Evolutionary conservation across 2,113 vertebrate species (phyloP), one percentile per base, ranked within the genome.

Genomic region (Thryonomys swinderianus): DNA sequence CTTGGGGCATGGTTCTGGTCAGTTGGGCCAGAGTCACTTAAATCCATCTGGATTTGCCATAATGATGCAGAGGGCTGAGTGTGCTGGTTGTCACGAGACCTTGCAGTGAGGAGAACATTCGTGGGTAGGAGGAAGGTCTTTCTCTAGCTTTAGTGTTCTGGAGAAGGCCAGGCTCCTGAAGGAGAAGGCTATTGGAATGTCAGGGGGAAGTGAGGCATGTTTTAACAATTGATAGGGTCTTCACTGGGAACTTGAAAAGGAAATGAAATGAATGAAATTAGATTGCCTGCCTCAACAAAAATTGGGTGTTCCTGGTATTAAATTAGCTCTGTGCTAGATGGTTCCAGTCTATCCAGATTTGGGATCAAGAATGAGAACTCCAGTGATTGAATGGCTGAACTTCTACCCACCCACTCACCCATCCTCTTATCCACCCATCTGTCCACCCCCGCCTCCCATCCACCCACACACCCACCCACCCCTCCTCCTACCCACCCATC

Each of bases 221-320:
- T 93, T 94, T 82, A 88, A 57, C 21, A 53, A n/a, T 42, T 30
- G 16, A 37, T 76, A 83, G 32, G 27, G 55, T 85, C 61, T 85
- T 95, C 37, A 37, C 20, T 85, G 55, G 79, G 84, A 91, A 86
- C 67, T 80, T 9, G 51, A 79, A 57, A 92, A 64, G 62, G 85
- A 95, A 94, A 71, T 86, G 67, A 92, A 89, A n/a, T 59, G 42
- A 80, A 57, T 66, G 37, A 88, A 93, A 42, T 80, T 82, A 85
- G 20, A 51, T 88, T 23, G 18, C 53, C 32, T 90, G 53, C 45
- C 17, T 67, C 18, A 78, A 57, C 69, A 48, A 78, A 83, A 76
- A 67, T 25, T 71, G 45, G 34, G 23, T 84, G 14, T 61, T 94
- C 62, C 42, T 85, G 23, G 69, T 76, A 64, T 71, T 62, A 76